These are phyloP conservation scores for Smithornis capensis DNA, from an alignment of 2,113 vertebrate genomes.

Conservation along the genomic window DNA sequence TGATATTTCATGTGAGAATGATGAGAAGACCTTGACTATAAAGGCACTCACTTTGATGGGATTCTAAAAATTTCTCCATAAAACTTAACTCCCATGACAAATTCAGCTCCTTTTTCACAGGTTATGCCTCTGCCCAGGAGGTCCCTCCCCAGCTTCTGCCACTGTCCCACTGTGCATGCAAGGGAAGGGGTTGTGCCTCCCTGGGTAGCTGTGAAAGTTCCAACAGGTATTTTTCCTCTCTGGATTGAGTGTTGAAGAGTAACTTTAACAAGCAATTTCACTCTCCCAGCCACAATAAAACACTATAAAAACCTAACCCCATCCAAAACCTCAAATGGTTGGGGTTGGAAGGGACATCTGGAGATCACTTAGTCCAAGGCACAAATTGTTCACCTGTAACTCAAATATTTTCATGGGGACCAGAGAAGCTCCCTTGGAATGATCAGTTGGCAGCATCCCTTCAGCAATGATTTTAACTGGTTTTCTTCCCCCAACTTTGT, in stretches of 20 bases:
- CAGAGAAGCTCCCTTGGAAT: neutral
- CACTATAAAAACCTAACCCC: neutral
- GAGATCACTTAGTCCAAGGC: neutral
- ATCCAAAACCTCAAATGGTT: neutral
- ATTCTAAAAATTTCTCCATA: neutral
- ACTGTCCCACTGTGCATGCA: fast-evolving
- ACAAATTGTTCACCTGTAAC: neutral
- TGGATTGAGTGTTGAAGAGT: neutral
- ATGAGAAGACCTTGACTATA: neutral
- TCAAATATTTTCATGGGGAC: neutral
- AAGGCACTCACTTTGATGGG: neutral
- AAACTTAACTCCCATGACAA: neutral
- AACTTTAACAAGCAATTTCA: fast-evolving
- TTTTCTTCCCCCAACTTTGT: neutral
- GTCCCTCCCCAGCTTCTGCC: neutral
- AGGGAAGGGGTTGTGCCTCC: neutral
- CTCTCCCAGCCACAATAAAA: neutral
- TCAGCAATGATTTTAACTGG: neutral
- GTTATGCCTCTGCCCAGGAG: neutral
- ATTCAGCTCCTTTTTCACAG: neutral
- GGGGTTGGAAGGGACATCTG: neutral
- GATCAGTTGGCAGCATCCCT: neutral
- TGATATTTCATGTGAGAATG: neutral
- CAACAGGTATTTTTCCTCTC: neutral
- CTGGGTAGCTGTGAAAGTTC: neutral